phyloP scores from a whole-genome alignment of 2,113 vertebrate species.

The Pycnonotus jocosus region DNA sequence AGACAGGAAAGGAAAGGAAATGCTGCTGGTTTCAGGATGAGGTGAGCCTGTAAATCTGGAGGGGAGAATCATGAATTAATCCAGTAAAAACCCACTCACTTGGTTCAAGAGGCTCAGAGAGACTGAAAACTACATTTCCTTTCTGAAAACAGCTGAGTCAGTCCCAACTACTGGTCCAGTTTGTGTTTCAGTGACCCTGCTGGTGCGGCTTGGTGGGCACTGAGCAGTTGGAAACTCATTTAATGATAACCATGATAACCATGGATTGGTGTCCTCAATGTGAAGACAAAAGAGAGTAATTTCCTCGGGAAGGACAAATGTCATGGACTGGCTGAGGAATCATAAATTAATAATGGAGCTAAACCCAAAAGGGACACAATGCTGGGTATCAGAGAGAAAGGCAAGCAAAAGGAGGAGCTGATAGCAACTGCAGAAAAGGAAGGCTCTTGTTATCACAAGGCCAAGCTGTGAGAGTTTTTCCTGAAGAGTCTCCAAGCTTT shows the following conservation, averaged over 20 bases:
- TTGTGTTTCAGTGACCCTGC: neutral
- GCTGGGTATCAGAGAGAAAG: fast-evolving
- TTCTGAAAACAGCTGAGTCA: neutral
- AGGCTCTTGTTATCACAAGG: neutral
- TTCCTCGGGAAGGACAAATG: neutral
- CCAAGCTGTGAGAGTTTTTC: neutral
- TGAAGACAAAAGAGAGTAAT: neutral
- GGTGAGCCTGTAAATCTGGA: fast-evolving
- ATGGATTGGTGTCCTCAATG: fast-evolving
- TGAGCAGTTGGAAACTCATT: neutral
- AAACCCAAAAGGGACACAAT: fast-evolving
- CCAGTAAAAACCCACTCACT: neutral
- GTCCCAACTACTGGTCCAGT: neutral
- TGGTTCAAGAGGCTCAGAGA: neutral
- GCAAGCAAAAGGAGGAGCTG: neutral
- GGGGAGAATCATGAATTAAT: neutral
- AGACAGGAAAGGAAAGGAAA: neutral
- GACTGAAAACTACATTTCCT: neutral
- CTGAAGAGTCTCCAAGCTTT: neutral
- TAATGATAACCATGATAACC: too few relatives aligned
- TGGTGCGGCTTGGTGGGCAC: neutral
- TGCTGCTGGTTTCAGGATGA: neutral
- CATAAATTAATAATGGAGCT: fast-evolving
- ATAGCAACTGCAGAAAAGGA: neutral
- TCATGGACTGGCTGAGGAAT: neutral